These are phyloP conservation scores for Diabrotica virgifera DNA, from an alignment of 1,140 invertebrate species.

Conservation along the genomic window DNA sequence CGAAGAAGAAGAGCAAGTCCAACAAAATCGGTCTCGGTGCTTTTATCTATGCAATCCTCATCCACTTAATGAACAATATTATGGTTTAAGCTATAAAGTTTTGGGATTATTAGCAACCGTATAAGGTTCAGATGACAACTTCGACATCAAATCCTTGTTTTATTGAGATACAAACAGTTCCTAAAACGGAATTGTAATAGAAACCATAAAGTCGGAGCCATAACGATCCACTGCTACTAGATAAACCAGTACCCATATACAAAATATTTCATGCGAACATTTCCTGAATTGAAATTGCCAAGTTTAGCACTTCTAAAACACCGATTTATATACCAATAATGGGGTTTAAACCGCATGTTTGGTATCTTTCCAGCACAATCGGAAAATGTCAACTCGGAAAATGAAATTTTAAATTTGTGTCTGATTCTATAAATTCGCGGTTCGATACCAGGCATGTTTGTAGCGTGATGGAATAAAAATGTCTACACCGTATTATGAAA, in stretches of 20 bases:
- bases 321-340: constrained; percentile 19
- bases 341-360: constrained; percentile 4
- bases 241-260: constrained; percentile 9
- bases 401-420: neutral
- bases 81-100: constrained; percentile 1
- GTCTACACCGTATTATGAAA: too few relatives aligned
- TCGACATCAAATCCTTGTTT: constrained; percentile 13
- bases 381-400: neutral
- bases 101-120: neutral
- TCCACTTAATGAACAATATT: constrained; percentile 3
- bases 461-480: too few relatives aligned
- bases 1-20: neutral
- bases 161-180: constrained; percentile 12
- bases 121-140: constrained; percentile 1
- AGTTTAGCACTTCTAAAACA: constrained; percentile 17
- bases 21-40: neutral
- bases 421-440: neutral
- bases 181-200: constrained; percentile 11
- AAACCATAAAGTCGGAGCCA: constrained; percentile 10
- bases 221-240: neutral
- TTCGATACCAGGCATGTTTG: too few relatives aligned
- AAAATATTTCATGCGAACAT: constrained; percentile 11
- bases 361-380: neutral
- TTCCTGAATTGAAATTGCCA: constrained; percentile 16
- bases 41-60: constrained; percentile 1